Conservation (phyloP, 2,888 invertebrate genomes). For the Diogma glabrata region DNA sequence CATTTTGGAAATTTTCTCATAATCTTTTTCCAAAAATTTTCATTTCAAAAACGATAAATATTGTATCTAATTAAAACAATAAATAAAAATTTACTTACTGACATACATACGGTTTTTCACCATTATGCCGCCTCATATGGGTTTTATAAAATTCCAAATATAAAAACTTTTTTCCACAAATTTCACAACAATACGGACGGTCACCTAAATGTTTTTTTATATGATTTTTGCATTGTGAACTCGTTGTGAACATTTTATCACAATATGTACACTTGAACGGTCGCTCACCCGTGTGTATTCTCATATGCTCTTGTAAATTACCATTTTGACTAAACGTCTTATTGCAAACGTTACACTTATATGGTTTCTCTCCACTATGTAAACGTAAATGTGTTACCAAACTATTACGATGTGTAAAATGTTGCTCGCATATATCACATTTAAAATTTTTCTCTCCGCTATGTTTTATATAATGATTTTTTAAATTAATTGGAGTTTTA, state of each 20-base stretch:
- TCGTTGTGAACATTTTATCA: constrained; percentile 57
- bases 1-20: no score
- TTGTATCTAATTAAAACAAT: no score
- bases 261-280: constrained; percentile 60
- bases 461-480: constrained; percentile 61
- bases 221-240: constrained; percentile 59
- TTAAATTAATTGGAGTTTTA: constrained; percentile 55
- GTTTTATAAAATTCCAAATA: constrained; percentile 51
- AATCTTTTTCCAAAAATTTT: no score
- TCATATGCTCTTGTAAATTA: constrained; percentile 62
- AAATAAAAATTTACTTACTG: constrained; percentile 17
- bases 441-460: constrained; percentile 57
- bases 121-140: constrained; percentile 53
- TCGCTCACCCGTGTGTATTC: constrained; percentile 68
- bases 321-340: constrained; percentile 69
- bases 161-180: constrained; percentile 45
- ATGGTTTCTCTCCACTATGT: constrained; percentile 43
- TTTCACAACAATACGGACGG: constrained; percentile 44
- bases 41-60: no score
- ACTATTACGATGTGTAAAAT: constrained; percentile 67
- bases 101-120: constrained; percentile 56
- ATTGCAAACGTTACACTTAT: constrained; percentile 44
- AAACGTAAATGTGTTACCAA: constrained; percentile 60
- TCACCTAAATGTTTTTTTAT: constrained; percentile 39
- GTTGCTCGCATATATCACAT: constrained; percentile 59